phyloP scores from a whole-genome alignment of 2,113 vertebrate species.

The Chunga burmeisteri region DNA sequence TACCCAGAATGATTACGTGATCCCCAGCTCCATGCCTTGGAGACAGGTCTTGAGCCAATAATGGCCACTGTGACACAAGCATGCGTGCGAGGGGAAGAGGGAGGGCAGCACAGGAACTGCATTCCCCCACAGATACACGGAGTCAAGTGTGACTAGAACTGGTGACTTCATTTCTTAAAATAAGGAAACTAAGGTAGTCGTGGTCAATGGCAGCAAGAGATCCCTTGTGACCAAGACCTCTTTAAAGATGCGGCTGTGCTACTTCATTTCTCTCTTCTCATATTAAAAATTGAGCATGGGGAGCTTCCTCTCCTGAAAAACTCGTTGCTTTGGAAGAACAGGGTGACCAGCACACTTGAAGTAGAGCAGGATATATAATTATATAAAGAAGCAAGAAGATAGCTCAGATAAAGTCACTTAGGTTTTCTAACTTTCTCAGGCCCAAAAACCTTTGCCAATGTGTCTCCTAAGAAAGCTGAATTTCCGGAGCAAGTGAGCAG shows the following conservation, averaged over 20 bases:
- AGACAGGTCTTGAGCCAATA: neutral
- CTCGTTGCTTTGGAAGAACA: neutral
- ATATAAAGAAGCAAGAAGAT: neutral
- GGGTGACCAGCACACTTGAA: neutral
- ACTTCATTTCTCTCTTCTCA: neutral
- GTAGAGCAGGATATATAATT: neutral
- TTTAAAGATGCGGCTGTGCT: neutral
- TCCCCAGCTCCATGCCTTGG: neutral
- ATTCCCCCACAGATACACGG: neutral
- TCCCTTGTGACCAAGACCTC: rapidly evolving
- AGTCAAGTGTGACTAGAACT: neutral
- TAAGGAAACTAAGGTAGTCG: rapidly evolving
- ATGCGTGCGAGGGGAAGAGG: neutral
- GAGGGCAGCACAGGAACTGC: neutral
- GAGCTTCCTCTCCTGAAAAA: neutral
- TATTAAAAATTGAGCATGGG: rapidly evolving
- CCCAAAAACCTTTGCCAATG: neutral
- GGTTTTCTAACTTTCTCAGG: neutral
- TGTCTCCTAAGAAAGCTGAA: neutral
- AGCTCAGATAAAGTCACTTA: neutral
- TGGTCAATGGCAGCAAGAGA: neutral
- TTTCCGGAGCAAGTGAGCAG: neutral
- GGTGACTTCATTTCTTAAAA: neutral
- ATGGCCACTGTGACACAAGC: neutral
- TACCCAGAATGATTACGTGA: neutral